phyloP scores from a whole-genome alignment of 1,140 invertebrate genomes.

The Leptinotarsa lineolata region DNA sequence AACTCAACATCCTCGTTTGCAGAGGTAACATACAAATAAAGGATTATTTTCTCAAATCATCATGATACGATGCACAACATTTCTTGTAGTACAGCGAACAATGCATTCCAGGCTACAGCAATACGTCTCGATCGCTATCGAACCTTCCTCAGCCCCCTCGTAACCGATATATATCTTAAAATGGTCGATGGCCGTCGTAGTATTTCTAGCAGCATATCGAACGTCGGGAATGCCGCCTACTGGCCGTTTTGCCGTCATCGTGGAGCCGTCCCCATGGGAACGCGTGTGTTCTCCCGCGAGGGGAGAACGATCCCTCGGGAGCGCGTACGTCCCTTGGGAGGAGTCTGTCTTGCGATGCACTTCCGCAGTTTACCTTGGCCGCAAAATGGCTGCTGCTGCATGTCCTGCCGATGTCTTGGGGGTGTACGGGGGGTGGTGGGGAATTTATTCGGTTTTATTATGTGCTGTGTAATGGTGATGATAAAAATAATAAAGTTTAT shows the following conservation, averaged over 20 bases:
- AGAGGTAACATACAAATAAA: too few species aligned
- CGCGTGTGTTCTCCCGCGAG: constrained; percentile 49
- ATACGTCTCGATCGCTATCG: too few species aligned
- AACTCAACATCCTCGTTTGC: too few species aligned
- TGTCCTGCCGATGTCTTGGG: neutral
- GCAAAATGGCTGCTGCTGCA: constrained; percentile 29
- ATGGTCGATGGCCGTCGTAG: constrained; percentile 25
- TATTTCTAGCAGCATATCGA: constrained; percentile 38
- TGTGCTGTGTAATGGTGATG: too few species aligned
- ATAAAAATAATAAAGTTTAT: too few species aligned
- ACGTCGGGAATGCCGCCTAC: constrained; percentile 47
- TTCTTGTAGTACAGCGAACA: too few species aligned
- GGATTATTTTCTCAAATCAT: too few species aligned
- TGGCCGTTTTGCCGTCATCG: constrained; percentile 44
- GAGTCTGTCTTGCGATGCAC: constrained; percentile 54
- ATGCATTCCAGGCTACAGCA: too few species aligned
- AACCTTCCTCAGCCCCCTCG: neutral
- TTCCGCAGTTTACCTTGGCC: constrained; percentile 37
- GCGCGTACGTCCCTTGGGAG: constrained; percentile 53
- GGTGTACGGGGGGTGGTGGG: neutral
- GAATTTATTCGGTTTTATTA: too few species aligned
- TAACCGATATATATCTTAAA: constrained; percentile 22
- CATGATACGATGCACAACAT: too few species aligned
- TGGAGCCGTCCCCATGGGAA: constrained; percentile 58
- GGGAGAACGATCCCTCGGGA: constrained; percentile 44